These are phyloP conservation scores for Nothoprocta perdicaria DNA, from an alignment of 2,113 vertebrate species.

Conservation along the genomic window DNA sequence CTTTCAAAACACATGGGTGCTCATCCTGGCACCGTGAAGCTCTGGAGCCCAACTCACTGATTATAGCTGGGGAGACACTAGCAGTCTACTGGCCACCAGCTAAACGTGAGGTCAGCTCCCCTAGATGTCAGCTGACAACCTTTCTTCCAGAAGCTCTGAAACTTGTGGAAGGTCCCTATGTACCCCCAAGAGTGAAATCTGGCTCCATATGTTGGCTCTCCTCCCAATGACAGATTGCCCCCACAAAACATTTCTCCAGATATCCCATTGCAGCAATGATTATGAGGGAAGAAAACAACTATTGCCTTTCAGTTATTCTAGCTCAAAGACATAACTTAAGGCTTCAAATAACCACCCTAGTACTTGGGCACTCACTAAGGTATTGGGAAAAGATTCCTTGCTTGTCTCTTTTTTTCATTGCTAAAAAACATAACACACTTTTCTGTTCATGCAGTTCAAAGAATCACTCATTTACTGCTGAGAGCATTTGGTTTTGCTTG, in stretches of 20 bases:
- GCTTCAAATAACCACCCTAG: not conserved
- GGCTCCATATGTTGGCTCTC: not conserved
- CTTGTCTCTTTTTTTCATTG: not conserved
- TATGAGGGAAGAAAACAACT: not conserved
- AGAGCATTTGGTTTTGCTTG: not conserved
- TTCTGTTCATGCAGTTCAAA: not conserved
- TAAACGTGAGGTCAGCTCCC: conserved; percentile 35
- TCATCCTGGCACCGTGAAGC: not conserved
- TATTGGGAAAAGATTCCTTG: not conserved
- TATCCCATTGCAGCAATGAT: not conserved
- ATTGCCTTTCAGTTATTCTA: not conserved
- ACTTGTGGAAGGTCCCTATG: not conserved
- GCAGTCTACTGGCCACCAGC: conserved; percentile 1
- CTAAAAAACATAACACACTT: not conserved
- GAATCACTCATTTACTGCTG: not conserved
- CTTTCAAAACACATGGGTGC: not conserved
- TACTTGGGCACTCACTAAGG: not conserved
- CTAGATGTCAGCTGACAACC: conserved; percentile 38
- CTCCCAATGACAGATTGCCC: not conserved
- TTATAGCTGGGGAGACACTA: not conserved
- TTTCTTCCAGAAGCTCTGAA: conserved; percentile 40
- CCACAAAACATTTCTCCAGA: not conserved
- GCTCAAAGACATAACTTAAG: not conserved
- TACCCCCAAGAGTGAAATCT: conserved; percentile 22
- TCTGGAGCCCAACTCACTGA: not conserved